Conservation (phyloP, 2,888 invertebrate genomes). For the Cataglyphis cursor region DNA sequence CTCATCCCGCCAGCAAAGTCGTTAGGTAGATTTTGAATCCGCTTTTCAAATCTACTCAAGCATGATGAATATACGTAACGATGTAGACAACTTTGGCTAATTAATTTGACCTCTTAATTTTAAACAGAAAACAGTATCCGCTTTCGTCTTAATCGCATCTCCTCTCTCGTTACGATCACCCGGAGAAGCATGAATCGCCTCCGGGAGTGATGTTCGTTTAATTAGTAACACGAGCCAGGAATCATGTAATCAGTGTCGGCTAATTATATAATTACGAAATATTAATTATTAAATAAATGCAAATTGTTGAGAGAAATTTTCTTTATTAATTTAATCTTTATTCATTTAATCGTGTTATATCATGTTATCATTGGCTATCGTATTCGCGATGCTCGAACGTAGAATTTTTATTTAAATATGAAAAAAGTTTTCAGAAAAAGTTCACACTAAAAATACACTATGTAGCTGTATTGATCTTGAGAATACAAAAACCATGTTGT, state of each 20-base stretch:
- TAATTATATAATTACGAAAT: not conserved
- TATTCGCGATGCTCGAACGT: not conserved
- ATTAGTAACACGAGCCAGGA: conserved; percentile 11
- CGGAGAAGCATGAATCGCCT: not conserved
- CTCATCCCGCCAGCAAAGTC: not conserved
- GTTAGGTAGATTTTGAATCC: conserved; percentile 38
- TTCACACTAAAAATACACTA: not conserved
- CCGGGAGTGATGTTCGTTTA: conserved; percentile 21
- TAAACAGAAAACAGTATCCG: conserved; percentile 17
- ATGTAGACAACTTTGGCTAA: conserved; percentile 2
- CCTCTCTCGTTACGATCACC: not conserved
- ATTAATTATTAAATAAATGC: not conserved
- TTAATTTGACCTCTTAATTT: conserved; percentile 55
- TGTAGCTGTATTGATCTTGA: conserved; percentile 19
- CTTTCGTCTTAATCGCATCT: conserved; percentile 10
- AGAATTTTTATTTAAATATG: not conserved
- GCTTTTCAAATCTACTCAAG: conserved; percentile 48
- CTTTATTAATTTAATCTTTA: not conserved
- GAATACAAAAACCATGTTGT: conserved; percentile 1
- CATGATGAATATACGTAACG: not conserved
- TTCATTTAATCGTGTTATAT: not conserved
- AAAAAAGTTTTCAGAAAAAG: not conserved
- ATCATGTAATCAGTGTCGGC: not conserved
- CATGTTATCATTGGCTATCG: not conserved
- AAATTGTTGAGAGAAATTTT: not conserved